phyloP scores from a whole-genome alignment of 1,140 invertebrate species.

The Plutomurus gul region DNA sequence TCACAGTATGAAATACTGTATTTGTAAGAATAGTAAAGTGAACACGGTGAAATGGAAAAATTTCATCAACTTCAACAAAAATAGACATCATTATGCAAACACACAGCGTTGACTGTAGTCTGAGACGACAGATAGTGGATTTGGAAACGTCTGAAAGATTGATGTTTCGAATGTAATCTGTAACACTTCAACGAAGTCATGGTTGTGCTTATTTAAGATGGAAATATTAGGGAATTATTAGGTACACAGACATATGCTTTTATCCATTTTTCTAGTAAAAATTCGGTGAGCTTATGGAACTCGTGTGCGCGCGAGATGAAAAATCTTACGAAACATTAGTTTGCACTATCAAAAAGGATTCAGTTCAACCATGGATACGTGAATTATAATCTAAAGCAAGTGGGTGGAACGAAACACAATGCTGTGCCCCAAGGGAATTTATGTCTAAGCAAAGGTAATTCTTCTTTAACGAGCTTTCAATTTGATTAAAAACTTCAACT shows the following conservation, averaged over 20 bases:
- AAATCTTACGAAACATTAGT: no score
- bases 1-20: no score
- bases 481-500: slow-evolving; percentile 23
- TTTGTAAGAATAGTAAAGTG: no score
- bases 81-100: neutral
- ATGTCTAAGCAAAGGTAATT: neutral
- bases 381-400: no score
- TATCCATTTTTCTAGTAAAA: no score
- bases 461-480: slow-evolving; percentile 2
- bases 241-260: no score
- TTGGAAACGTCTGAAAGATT: neutral
- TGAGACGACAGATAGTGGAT: neutral
- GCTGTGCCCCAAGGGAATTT: neutral
- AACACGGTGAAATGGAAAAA: no score
- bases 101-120: neutral
- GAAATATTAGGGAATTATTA: neutral
- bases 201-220: neutral
- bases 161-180: neutral
- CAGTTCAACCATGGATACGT: neutral
- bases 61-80: no score
- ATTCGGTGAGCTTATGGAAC: no score
- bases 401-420: neutral
- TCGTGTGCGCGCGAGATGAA: no score
- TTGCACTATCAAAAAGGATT: neutral
- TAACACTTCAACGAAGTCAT: neutral